Evolutionary conservation across 2,797 vertebrate species (phyloP), one percentile per base, ranked within the genome.

Genomic region (Botia almorhae): DNA sequence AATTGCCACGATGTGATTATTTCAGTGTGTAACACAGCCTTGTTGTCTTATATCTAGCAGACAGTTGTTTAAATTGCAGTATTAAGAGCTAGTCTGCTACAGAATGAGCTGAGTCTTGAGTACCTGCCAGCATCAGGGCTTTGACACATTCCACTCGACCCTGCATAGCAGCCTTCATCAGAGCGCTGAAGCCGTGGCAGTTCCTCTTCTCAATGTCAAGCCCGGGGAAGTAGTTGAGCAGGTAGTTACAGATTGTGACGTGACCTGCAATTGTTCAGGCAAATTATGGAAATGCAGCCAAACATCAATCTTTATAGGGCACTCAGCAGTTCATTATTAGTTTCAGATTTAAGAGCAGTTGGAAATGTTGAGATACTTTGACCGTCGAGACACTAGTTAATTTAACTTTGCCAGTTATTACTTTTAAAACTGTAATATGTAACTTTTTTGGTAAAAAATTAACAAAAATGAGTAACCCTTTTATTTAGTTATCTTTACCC

Each of bases 121-220:
- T 93, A 98, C 97, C 98, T 93, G 97, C 96, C 88, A 98, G 87
- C 94, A 99, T 95, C 88, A 99, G 93, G 12, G 97, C 92, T 78
- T 95, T 95, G 84, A 97, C 93, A 11, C 98, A 99, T 10, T 99
- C 97, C 0, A 93, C 88, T 53, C 96, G 90, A 58, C 98, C 98
- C 91, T 99, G 97, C 93, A 99, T 96, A 50, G 96, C 95, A 0
- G 97, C 96, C 88, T 99, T 99, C 97, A 99, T 99, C 88, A 99
- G 93, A 1, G 98, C 96, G 0, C 96, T 99, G 92, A 96, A 97
- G 68, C 98, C 97, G 0, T 97, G 96, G 0, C 89, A 92, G 69
- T 99, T 99, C 86, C 95, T 96, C 90, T 90, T 94, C 89, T 99
- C 98, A 0, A 97, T 91, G 88, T 99, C 97, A 79, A 99, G 88